Evolutionary conservation across 2,113 vertebrate genomes (phyloP).

Genomic region (Urocynchramus pylzowi): DNA sequence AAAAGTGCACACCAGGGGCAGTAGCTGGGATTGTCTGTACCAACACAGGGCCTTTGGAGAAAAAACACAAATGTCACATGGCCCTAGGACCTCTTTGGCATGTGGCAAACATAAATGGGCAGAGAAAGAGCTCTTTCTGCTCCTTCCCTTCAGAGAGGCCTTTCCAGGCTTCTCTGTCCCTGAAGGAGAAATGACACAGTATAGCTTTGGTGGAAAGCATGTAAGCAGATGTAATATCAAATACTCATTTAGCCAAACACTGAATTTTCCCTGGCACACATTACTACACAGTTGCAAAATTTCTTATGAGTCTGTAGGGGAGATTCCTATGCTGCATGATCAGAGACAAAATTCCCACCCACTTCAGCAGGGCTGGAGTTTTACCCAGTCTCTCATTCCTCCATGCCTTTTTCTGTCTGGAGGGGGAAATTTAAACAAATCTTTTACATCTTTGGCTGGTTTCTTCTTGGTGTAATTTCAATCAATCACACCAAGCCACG

Average conservation of each 20-base stretch:
- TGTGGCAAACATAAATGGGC: not conserved
- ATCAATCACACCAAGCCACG: not conserved
- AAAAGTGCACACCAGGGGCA: not conserved
- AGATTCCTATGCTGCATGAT: not conserved
- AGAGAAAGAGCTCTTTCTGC: not conserved
- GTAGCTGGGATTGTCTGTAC: not conserved
- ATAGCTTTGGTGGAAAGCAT: not conserved
- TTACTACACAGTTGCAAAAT: not conserved
- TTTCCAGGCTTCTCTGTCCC: not conserved
- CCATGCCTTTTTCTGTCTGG: not conserved
- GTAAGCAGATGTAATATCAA: not conserved
- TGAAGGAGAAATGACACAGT: not conserved
- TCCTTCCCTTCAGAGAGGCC: not conserved
- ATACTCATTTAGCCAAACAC: not conserved
- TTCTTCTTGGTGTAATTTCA: too few relatives aligned
- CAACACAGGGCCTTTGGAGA: not conserved
- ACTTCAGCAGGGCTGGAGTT: not conserved
- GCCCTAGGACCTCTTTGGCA: rapidly evolving
- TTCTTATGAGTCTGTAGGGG: not conserved
- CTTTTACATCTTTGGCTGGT: not conserved
- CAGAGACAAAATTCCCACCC: not conserved
- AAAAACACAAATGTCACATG: rapidly evolving
- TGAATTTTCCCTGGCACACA: not conserved
- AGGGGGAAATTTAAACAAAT: not conserved
- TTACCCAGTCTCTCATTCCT: not conserved